These are phyloP conservation scores for Ichneumon xanthorius DNA, from an alignment of 2,888 invertebrate species.

Conservation along the genomic window DNA sequence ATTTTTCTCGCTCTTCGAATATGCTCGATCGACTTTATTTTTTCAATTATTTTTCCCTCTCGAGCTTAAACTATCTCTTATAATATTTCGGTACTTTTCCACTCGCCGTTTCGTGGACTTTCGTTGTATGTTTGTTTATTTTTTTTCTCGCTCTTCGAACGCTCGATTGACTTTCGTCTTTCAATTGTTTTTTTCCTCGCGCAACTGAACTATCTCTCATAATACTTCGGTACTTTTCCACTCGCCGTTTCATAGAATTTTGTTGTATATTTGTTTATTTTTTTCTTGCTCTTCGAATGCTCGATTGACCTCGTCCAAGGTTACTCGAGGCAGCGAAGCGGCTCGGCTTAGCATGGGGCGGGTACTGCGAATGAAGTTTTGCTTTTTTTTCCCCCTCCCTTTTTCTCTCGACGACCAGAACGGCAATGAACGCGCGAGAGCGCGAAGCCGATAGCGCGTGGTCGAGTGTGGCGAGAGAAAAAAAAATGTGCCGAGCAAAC, in stretches of 20 bases:
- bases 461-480: no score
- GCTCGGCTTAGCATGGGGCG: conserved; percentile 9
- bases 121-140: not conserved
- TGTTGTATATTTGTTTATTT: not conserved
- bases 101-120: not conserved
- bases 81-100: not conserved
- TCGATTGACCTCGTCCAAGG: conserved; percentile 33
- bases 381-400: conserved; percentile 4
- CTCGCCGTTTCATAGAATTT: not conserved
- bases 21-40: conserved; percentile 4
- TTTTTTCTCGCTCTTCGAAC: not conserved
- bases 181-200: no score
- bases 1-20: not conserved
- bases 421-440: conserved; percentile 1
- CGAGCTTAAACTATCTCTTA: no score
- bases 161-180: conserved; percentile 4
- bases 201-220: no score
- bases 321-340: conserved; percentile 6
- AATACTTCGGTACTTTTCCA: not conserved
- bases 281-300: not conserved
- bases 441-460: not conserved
- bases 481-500: not conserved
- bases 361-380: conserved; percentile 15
- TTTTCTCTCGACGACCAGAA: conserved; percentile 26
- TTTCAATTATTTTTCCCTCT: no score